These are phyloP conservation scores for Panulirus ornatus DNA, from an alignment of 1,140 invertebrate genomes.

Conservation along the genomic window DNA sequence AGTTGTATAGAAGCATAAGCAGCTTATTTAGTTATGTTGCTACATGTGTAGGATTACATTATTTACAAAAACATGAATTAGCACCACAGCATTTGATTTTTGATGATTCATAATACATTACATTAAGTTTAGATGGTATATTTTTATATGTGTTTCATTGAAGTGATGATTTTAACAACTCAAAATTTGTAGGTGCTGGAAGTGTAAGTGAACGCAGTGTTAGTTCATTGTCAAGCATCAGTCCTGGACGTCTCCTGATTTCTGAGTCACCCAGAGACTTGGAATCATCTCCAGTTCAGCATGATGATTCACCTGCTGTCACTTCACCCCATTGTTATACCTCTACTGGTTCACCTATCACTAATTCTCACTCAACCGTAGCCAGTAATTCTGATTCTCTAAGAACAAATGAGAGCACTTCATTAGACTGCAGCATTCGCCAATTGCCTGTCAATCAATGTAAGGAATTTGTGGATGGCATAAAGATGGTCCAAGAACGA, in stretches of 20 bases:
- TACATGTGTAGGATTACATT: too few relatives aligned
- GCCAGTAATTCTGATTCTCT: neutral
- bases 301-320: neutral
- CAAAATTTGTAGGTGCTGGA: slow-evolving; percentile 33
- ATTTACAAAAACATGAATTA: too few relatives aligned
- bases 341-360: neutral
- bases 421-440: neutral
- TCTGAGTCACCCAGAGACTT: slow-evolving; percentile 47
- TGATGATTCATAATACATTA: too few relatives aligned
- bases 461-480: neutral
- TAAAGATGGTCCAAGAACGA: neutral
- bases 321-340: neutral
- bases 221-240: slow-evolving; percentile 54
- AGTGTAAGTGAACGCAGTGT: slow-evolving; percentile 55
- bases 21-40: too few relatives aligned
- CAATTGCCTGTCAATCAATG: neutral
- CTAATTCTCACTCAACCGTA: neutral
- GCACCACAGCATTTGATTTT: too few relatives aligned
- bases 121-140: too few relatives aligned
- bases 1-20: too few relatives aligned
- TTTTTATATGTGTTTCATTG: too few relatives aligned
- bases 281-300: slow-evolving; percentile 30
- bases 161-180: too few relatives aligned
- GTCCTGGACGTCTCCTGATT: slow-evolving; percentile 50
- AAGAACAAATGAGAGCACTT: neutral